Conservation (phyloP, 2,113 vertebrate species). For the Casuarius casuarius region DNA sequence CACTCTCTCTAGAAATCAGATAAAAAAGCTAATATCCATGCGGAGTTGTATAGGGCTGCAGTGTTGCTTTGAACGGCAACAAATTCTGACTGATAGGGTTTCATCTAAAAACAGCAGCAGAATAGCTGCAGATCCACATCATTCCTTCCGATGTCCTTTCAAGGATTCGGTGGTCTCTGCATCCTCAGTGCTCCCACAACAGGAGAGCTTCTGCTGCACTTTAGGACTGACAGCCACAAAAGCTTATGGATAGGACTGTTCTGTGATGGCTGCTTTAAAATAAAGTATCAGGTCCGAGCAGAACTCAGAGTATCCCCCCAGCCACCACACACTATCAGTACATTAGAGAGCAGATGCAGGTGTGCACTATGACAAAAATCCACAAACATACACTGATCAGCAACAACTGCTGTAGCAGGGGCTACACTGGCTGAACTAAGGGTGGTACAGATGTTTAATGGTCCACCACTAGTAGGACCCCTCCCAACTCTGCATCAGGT, state of each 20-base stretch:
- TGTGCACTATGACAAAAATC: fast-evolving
- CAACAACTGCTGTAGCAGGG: neutral
- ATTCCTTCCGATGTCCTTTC: neutral
- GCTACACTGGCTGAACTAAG: neutral
- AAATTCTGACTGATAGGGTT: neutral
- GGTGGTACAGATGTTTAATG: neutral
- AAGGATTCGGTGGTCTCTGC: neutral
- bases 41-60: neutral
- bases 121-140: neutral
- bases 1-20: neutral
- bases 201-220: neutral
- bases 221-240: neutral
- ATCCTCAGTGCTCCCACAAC: neutral
- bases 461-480: neutral
- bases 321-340: neutral
- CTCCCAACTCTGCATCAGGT: neutral
- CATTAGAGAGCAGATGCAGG: neutral
- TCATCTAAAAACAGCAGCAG: fast-evolving
- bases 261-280: neutral
- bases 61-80: neutral
- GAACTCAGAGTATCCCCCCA: neutral
- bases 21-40: neutral
- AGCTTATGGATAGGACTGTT: neutral
- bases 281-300: neutral
- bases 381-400: neutral